Base-by-base conservation (phyloP, 2,113 vertebrate genomes). In the Ophiodon elongatus region DNA sequence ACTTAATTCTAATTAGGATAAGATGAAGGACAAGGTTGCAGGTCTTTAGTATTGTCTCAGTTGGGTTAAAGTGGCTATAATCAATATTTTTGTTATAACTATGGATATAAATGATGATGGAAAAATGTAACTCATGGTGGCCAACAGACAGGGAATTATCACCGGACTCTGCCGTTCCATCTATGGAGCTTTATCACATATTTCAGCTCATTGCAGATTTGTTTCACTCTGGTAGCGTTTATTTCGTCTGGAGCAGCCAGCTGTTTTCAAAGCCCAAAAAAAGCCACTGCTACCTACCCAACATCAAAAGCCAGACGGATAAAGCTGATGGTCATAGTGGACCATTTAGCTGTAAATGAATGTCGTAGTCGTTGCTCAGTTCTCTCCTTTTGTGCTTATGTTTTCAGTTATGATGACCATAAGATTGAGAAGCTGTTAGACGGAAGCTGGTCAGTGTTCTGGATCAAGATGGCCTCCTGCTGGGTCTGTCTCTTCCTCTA, bases 391-490 rank as follows among this genome's bases (percentile, higher is more conserved):
- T 27, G 10, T 56, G 29, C 59, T 76, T 70, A n/a, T 57, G 59
- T 57, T 71, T 83, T 27, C 95, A 99, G 98, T 87, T 99, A 97
- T 0, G 95, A 97, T 73, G 86, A 92, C 35, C 97, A 98, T 85
- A 94, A 96, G 91, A 97, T 98, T 7, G 97, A 99, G 94, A 96
- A 95, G 75, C 95, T 99, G 85, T 95, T 99, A 89, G 96, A 95
- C 0, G 97, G 97, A 21, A 99, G 96, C 93, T 97, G 95, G 97
- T 99, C 98, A 2, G 96, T 97, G 82, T 99, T 98, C 95, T 99
- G 98, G 98, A 95, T 99, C 89, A 99, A 99, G 95, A 98, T 99
- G 96, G 95, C 83, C 1, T 99, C 97, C 74, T 98, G 97, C 70
- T 99, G 98, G 98, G 73, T 97, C 62, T 99, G 98, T 79, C 95